A percentile compares a stretch with the other conserved stretches of the same genome.
Evolutionary conservation across 2,888 invertebrate species (phyloP).

Genomic region (Melieria crassipennis): DNA sequence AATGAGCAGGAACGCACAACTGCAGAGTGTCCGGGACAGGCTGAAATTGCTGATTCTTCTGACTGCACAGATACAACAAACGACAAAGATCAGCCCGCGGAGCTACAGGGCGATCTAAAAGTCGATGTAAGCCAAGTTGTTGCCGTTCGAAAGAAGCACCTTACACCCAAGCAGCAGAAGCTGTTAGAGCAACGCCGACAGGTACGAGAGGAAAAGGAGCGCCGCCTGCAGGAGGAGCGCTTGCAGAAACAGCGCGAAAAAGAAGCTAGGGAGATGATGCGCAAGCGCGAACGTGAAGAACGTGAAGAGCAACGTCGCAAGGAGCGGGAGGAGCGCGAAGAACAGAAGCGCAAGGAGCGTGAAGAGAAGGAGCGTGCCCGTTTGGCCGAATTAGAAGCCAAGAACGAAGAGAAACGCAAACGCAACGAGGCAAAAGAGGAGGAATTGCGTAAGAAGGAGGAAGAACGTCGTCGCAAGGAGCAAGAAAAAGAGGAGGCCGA

Average conservation of each 20-base stretch:
- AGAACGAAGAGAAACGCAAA: conserved; percentile 55
- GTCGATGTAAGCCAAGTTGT: no score
- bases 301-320: conserved; percentile 66
- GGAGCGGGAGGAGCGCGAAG: conserved; percentile 67
- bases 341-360: conserved; percentile 63
- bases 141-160: conserved; percentile 34
- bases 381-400: conserved; percentile 56
- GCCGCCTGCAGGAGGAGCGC: conserved; percentile 66
- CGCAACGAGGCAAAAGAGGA: conserved; percentile 58
- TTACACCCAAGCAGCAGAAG: conserved; percentile 58
- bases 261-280: conserved; percentile 55
- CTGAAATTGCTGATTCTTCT: background rate
- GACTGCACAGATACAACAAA: background rate
- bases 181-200: conserved; percentile 54
- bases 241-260: conserved; percentile 62
- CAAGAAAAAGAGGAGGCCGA: conserved; percentile 77
- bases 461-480: conserved; percentile 69
- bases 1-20: conserved; percentile 1
- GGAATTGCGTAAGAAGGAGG: conserved; percentile 62
- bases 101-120: no score
- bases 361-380: conserved; percentile 64
- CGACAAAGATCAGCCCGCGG: background rate
- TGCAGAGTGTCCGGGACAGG: background rate
- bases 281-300: conserved; percentile 64
- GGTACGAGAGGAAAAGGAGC: conserved; percentile 61